Evolutionary conservation across 2,888 invertebrate species (phyloP).

Genomic region (Amphiduros pacificus): DNA sequence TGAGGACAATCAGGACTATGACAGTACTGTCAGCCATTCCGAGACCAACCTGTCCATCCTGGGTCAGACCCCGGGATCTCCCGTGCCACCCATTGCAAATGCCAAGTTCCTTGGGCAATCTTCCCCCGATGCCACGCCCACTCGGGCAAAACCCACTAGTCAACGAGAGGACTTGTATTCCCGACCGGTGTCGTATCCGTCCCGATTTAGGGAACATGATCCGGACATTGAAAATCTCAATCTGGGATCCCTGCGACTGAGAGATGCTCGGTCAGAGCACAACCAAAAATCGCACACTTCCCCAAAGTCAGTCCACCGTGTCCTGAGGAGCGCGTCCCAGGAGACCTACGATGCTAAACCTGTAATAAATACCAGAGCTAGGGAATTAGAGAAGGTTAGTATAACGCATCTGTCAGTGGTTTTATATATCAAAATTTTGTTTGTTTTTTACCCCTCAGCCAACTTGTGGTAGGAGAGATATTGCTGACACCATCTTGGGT

Average conservation of each 20-base stretch:
- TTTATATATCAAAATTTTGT: too few relatives aligned
- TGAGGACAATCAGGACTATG: conserved; percentile 66
- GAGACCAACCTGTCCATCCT: conserved; percentile 53
- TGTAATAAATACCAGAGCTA: too few relatives aligned
- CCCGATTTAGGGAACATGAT: conserved; percentile 1
- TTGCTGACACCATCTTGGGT: too few relatives aligned
- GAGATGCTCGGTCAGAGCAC: too few relatives aligned
- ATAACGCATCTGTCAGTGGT: too few relatives aligned
- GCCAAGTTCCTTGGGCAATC: conserved; percentile 18
- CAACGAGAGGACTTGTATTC: neutral
- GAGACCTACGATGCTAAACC: too few relatives aligned
- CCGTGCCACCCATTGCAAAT: conserved; percentile 24
- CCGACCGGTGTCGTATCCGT: conserved; percentile 12
- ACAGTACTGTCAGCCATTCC: conserved; percentile 63
- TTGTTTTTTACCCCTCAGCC: too few relatives aligned
- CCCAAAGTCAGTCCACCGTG: too few relatives aligned
- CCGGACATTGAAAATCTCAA: neutral
- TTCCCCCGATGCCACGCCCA: neutral
- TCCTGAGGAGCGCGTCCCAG: too few relatives aligned
- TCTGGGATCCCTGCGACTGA: neutral
- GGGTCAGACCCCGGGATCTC: conserved; percentile 28
- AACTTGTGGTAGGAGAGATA: too few relatives aligned
- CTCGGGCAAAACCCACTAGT: neutral
- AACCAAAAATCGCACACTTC: too few relatives aligned
- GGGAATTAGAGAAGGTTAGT: too few relatives aligned